These are phyloP conservation scores for Drosophila rubida DNA, from an alignment of 2,888 invertebrate species.

Conservation along the genomic window DNA sequence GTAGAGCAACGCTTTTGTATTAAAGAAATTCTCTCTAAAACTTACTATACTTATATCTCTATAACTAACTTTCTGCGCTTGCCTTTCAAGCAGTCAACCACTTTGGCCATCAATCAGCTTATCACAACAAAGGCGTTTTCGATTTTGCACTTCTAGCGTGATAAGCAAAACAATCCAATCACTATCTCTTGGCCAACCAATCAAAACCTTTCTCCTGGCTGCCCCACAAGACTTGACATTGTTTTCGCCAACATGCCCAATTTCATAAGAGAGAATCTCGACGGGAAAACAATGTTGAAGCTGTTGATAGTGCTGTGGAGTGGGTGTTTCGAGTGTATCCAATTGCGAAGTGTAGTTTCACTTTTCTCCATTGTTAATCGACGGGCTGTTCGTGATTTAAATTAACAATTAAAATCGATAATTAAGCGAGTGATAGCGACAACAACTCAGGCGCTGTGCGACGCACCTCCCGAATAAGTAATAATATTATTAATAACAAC, in stretches of 20 bases:
- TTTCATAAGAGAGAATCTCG: conserved; percentile 12
- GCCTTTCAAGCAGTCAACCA: conserved; percentile 14
- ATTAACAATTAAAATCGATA: conserved; percentile 72
- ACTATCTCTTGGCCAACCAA: conserved; percentile 11
- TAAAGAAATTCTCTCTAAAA: no score
- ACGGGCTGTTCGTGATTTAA: conserved; percentile 53
- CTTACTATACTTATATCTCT: no score
- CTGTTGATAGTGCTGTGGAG: conserved; percentile 1
- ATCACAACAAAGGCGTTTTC: conserved; percentile 15
- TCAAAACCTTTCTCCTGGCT: conserved; percentile 51
- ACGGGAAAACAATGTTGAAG: neutral
- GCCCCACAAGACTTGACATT: conserved; percentile 42
- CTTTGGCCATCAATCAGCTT: conserved; percentile 31
- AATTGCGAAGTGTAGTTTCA: conserved; percentile 64
- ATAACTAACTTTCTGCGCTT: no score
- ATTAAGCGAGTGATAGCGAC: conserved; percentile 68
- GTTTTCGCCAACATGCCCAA: conserved; percentile 43
- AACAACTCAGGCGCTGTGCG: conserved; percentile 9
- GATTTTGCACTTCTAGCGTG: conserved; percentile 22
- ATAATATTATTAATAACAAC: conserved; percentile 28
- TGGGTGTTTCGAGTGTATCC: conserved; percentile 11
- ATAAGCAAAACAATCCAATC: conserved; percentile 31
- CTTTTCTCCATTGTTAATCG: conserved; percentile 57
- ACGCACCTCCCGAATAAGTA: conserved; percentile 12
- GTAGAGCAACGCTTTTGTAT: no score